These are phyloP conservation scores for Gymnogyps californianus DNA, from an alignment of 2,113 vertebrate species.

Conservation along the genomic window DNA sequence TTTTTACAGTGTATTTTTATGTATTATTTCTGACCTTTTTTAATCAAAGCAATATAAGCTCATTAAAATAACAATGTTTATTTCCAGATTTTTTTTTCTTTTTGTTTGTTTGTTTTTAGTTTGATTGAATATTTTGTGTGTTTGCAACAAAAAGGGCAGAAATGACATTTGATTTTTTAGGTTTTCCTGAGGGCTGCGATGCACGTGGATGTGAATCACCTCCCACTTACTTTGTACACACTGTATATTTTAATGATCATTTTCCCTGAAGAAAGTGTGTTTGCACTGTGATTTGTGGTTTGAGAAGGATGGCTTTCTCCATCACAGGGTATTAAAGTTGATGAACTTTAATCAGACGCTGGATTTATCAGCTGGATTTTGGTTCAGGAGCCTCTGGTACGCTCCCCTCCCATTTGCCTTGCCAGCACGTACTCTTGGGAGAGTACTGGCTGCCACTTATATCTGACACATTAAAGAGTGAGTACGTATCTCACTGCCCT, in stretches of 20 bases:
- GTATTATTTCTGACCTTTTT: neutral
- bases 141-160: neutral
- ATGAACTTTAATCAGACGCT: neutral
- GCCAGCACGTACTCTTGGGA: neutral
- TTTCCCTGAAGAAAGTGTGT: neutral
- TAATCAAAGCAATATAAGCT: neutral
- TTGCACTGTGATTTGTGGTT: neutral
- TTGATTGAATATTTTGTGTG: neutral
- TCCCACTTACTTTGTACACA: neutral
- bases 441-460: neutral
- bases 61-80: neutral
- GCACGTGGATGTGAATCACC: neutral
- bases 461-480: neutral
- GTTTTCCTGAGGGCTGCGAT: neutral
- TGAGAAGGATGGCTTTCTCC: neutral
- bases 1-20: neutral
- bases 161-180: neutral
- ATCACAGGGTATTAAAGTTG: neutral
- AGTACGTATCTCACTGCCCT: neutral
- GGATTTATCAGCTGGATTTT: neutral
- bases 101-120: neutral
- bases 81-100: neutral
- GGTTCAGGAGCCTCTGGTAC: neutral
- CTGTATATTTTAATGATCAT: neutral
- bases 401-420: neutral